Evolutionary conservation across 1,140 invertebrate species (phyloP).

Genomic region (Magallana angulata): DNA sequence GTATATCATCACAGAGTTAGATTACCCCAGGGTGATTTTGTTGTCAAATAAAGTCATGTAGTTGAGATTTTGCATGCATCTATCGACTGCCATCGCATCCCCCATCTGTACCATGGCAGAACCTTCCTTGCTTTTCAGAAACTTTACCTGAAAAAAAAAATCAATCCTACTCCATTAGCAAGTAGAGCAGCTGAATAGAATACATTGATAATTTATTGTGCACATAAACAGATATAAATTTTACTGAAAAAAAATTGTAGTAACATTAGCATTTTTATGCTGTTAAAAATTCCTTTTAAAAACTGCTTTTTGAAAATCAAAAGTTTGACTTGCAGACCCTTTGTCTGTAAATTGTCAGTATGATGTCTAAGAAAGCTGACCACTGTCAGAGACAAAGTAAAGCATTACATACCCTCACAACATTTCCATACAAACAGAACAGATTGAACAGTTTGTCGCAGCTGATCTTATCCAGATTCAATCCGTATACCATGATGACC

Average conservation of each 20-base stretch:
- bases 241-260: too few species aligned
- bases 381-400: too few species aligned
- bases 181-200: not conserved
- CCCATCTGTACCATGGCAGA: conserved; percentile 99
- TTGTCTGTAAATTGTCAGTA: too few species aligned
- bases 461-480: conserved; percentile 95
- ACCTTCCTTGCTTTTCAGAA: conserved; percentile 98
- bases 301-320: too few species aligned
- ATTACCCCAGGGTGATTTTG: conserved; percentile 84
- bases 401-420: conserved; percentile 90
- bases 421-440: conserved; percentile 99
- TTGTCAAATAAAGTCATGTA: conserved; percentile 90
- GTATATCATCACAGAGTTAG: too few species aligned
- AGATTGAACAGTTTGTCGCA: conserved; percentile 98
- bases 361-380: too few species aligned
- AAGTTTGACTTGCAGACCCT: too few species aligned
- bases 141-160: conserved; percentile 90
- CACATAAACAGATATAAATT: too few species aligned
- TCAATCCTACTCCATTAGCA: not conserved
- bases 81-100: conserved; percentile 94
- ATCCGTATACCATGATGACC: conserved; percentile 99
- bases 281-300: too few species aligned
- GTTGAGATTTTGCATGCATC: conserved; percentile 96
- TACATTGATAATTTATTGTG: too few species aligned
- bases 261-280: too few species aligned